Conservation (phyloP, 2,888 invertebrate genomes). For the Drosophila bunnanda region DNA sequence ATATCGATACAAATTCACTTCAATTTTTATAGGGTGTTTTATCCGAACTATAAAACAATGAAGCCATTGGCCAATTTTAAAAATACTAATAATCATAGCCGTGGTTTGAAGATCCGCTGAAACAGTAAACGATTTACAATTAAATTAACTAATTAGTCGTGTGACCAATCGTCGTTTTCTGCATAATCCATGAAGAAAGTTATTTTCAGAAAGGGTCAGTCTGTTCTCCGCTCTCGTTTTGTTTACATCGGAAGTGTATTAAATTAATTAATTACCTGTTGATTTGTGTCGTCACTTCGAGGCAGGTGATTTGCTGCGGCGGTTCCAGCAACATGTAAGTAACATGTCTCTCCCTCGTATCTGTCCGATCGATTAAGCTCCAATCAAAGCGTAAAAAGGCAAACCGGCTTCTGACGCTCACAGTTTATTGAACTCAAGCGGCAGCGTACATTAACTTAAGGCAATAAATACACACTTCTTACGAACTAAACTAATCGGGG, state of each 20-base stretch:
- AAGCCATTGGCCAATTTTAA: too few species aligned
- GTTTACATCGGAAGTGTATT: constrained; percentile 28
- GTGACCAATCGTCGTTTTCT: not conserved
- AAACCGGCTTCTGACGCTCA: constrained; percentile 64
- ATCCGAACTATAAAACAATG: too few species aligned
- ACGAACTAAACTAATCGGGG: constrained; percentile 34
- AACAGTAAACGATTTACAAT: not conserved
- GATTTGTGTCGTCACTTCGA: constrained; percentile 1
- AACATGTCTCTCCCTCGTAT: not conserved
- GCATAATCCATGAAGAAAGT: accelerated
- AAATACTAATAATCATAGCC: too few species aligned
- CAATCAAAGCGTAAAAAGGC: constrained; percentile 37
- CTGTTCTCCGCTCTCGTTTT: not conserved
- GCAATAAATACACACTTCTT: constrained; percentile 67
- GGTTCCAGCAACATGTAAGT: constrained; percentile 16
- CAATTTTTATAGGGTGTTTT: too few species aligned
- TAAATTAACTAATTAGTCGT: not conserved
- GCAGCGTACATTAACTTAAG: constrained; percentile 63
- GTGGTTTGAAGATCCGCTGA: too few species aligned
- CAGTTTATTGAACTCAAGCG: constrained; percentile 77
- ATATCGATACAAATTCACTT: too few species aligned
- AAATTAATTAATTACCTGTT: constrained; percentile 2
- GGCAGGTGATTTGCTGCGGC: constrained; percentile 15
- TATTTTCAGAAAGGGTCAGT: not conserved
- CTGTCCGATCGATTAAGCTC: constrained; percentile 8